Base-by-base conservation (phyloP, 2,888 invertebrate species). In the Cantharis lateralis region DNA sequence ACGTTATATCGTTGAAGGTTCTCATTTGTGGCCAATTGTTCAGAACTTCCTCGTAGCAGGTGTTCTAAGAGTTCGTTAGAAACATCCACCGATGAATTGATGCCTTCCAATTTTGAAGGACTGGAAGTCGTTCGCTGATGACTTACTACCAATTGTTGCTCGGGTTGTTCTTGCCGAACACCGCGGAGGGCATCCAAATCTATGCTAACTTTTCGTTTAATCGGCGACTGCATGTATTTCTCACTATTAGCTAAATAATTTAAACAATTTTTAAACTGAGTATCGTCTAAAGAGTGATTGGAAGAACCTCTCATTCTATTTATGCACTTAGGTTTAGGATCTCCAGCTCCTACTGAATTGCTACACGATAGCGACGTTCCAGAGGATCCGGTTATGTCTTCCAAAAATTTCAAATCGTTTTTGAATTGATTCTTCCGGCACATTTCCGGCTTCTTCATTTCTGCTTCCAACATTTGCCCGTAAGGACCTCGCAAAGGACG, bases 71-170 rank as follows among this genome's bases (percentile, higher is more conserved):
- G 89, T 85, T 95, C 94, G 15, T 90, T 91, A 78, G 92, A 91
- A 11, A 92, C 90, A 79, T 90, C 90, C 2, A 69, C n/a, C 13
- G 89, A 80, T 72, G 84, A 84, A 15, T 82, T 80, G 76, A 91
- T 88, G 69, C 93, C 93, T 84, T 93, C 93, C 80, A 95, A 89
- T 87, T 95, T 94, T 15, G 94, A 94, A 32, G 95, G 95, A 82
- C 95, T 95, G 10, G 95, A 95, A 15, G 94, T 94, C 7, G 95
- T 95, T 82, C 95, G 88, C 81, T 95, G 94, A 87, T 95, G 95
- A 82, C 89, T 90, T n/a, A 89, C 87, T 20, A 91, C 89, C 2
- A 91, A 89, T 72, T 83, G 85, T 78, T 89, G 87, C 76, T 89
- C 88, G 7, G 87, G 85, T 70, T 85, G 85, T 71, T 85, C 81